A percentile compares a stretch with the other conserved stretches of the same genome.
Evolutionary conservation across 2,113 vertebrate species (phyloP).

Genomic region (Geococcyx californianus): DNA sequence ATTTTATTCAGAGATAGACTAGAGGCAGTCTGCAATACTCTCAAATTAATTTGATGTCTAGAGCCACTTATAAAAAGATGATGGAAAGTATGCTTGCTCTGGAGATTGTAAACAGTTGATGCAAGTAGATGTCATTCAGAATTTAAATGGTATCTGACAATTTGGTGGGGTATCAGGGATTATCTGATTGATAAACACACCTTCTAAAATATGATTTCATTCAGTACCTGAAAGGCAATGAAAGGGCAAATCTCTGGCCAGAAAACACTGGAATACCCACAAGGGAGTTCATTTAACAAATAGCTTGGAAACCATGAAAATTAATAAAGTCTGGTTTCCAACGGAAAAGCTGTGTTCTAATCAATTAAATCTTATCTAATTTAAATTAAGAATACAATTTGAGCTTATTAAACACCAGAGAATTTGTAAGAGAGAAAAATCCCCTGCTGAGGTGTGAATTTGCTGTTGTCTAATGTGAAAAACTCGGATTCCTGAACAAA

Average conservation of each 20-base stretch:
- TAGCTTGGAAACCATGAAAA: background rate
- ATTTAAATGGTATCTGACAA: background rate
- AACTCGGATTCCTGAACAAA: background rate
- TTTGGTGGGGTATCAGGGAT: background rate
- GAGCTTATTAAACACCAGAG: background rate
- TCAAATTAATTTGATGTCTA: background rate
- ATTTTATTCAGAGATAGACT: background rate
- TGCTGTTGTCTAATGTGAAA: background rate
- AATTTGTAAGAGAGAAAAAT: background rate
- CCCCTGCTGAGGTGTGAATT: background rate
- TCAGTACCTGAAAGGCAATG: background rate
- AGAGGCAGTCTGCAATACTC: background rate
- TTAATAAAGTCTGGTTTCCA: background rate
- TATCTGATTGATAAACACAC: background rate
- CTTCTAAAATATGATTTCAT: background rate
- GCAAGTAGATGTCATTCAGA: background rate
- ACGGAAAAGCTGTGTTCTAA: background rate
- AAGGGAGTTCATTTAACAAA: background rate
- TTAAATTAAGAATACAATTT: background rate
- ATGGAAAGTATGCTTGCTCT: background rate
- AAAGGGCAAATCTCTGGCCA: background rate
- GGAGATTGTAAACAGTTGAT: background rate
- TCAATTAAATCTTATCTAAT: background rate
- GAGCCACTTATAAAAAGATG: background rate
- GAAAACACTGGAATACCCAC: background rate